A percentile compares a stretch with the other conserved stretches of the same genome.
Conservation (phyloP, 2,888 invertebrate genomes). For the Thymelicus acteon region DNA sequence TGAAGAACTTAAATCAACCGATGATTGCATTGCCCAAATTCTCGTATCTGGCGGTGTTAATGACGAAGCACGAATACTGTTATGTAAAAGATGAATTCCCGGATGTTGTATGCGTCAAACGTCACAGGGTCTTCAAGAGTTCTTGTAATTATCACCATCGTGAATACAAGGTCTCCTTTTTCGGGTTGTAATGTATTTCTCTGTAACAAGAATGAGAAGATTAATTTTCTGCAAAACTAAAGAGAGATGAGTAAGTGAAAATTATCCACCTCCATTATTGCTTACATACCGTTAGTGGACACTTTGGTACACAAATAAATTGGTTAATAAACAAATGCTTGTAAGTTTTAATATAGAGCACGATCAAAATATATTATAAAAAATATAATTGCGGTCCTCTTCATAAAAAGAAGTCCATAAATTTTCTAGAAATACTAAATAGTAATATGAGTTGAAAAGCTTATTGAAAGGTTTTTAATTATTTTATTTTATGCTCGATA, state of each 20-base stretch:
- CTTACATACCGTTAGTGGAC: background rate
- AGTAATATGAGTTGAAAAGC: no score
- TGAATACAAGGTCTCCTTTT: slow-evolving; percentile 75
- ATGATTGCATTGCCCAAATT: slow-evolving; percentile 72
- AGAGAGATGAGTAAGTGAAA: no score
- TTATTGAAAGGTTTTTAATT: no score
- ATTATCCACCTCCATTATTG: background rate
- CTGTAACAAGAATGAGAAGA: slow-evolving; percentile 66
- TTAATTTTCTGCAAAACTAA: slow-evolving; percentile 28
- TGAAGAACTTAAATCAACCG: slow-evolving; percentile 26
- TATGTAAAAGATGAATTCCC: slow-evolving; percentile 64
- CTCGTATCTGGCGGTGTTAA: slow-evolving; percentile 67
- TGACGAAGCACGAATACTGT: slow-evolving; percentile 82
- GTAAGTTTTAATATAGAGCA: slow-evolving; percentile 61
- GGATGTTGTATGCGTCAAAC: slow-evolving; percentile 45
- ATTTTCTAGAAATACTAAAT: background rate
- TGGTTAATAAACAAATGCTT: slow-evolving; percentile 59
- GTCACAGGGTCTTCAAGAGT: slow-evolving; percentile 49
- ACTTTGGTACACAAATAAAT: background rate
- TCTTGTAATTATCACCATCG: slow-evolving; percentile 67
- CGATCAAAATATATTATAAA: slow-evolving; percentile 54
- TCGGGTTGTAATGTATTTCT: slow-evolving; percentile 75
- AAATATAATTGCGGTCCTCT: slow-evolving; percentile 58
- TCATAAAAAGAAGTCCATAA: slow-evolving; percentile 23
- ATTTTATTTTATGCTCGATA: no score